Conservation (phyloP, 2,888 invertebrate genomes). For the Trichacis sp. region DNA sequence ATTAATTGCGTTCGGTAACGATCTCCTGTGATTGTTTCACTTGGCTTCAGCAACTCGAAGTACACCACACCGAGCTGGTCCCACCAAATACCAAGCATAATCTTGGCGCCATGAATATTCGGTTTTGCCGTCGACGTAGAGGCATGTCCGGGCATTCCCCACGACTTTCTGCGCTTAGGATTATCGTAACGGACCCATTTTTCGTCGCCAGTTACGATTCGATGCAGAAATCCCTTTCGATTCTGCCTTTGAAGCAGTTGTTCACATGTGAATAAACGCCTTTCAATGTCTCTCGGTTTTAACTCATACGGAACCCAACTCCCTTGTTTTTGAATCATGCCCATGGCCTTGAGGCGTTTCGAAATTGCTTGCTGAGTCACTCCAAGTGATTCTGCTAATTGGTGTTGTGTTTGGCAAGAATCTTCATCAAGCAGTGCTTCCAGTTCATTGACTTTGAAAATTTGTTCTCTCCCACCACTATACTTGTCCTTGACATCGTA, state of each 20-base stretch:
- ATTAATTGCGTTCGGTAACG: slow-evolving; percentile 39
- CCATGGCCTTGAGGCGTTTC: slow-evolving; percentile 41
- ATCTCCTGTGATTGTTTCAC: slow-evolving; percentile 29
- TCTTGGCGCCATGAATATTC: slow-evolving; percentile 38
- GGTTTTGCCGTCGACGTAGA: slow-evolving; percentile 9
- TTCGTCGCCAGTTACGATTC: slow-evolving; percentile 32
- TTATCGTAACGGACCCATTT: slow-evolving; percentile 27
- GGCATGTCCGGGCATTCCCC: not conserved
- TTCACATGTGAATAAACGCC: slow-evolving; percentile 22
- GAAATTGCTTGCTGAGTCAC: slow-evolving; percentile 37
- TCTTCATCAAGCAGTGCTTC: slow-evolving; percentile 36
- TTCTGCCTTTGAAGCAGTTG: slow-evolving; percentile 29
- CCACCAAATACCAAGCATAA: slow-evolving; percentile 46
- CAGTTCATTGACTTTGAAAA: slow-evolving; percentile 39
- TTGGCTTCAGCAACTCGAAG: slow-evolving; percentile 38
- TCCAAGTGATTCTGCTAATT: slow-evolving; percentile 36
- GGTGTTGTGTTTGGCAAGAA: slow-evolving; percentile 38
- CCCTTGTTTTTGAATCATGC: slow-evolving; percentile 29
- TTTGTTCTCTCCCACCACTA: not conserved
- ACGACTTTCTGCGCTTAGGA: slow-evolving; percentile 41
- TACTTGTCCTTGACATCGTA: not conserved
- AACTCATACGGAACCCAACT: slow-evolving; percentile 28
- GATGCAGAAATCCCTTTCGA: slow-evolving; percentile 28
- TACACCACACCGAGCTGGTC: slow-evolving; percentile 27
- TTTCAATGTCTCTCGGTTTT: slow-evolving; percentile 29